Evolutionary conservation across 2,113 vertebrate genomes (phyloP).

Genomic region (Murina feae): DNA sequence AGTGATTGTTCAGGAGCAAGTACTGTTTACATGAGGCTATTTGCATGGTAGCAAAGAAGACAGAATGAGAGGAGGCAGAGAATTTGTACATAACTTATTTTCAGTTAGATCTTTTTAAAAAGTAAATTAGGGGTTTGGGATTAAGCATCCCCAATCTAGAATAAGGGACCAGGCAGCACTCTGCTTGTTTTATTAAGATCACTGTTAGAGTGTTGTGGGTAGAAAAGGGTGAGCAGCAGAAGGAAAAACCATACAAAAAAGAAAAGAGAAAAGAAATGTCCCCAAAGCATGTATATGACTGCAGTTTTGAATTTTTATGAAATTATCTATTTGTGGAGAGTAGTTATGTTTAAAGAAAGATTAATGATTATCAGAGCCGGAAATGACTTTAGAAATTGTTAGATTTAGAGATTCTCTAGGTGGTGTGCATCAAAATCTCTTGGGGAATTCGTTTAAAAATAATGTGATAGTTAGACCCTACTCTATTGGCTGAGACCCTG

Average conservation of each 20-base stretch:
- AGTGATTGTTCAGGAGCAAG: rapidly evolving
- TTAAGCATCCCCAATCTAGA: not conserved
- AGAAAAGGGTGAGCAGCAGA: not conserved
- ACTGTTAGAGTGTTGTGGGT: not conserved
- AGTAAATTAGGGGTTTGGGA: not conserved
- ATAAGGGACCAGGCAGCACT: not conserved
- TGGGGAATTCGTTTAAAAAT: not conserved
- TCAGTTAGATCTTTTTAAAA: not conserved
- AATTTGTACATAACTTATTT: not conserved
- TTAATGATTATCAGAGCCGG: not conserved
- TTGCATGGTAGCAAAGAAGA: not conserved
- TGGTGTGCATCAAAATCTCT: not conserved
- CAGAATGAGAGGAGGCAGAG: not conserved
- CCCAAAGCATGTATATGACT: too few species aligned
- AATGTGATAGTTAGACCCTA: not conserved
- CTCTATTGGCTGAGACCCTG: not conserved
- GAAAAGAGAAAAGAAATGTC: not conserved
- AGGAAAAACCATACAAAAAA: not conserved
- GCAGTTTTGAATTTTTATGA: not conserved
- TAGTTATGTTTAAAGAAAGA: not conserved
- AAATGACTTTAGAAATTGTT: not conserved
- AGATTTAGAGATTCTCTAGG: not conserved
- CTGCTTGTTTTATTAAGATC: not conserved
- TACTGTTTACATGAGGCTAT: not conserved
- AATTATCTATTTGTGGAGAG: not conserved